Evolutionary conservation across 2,113 vertebrate species (phyloP).

Genomic region (Gyps fulvus): DNA sequence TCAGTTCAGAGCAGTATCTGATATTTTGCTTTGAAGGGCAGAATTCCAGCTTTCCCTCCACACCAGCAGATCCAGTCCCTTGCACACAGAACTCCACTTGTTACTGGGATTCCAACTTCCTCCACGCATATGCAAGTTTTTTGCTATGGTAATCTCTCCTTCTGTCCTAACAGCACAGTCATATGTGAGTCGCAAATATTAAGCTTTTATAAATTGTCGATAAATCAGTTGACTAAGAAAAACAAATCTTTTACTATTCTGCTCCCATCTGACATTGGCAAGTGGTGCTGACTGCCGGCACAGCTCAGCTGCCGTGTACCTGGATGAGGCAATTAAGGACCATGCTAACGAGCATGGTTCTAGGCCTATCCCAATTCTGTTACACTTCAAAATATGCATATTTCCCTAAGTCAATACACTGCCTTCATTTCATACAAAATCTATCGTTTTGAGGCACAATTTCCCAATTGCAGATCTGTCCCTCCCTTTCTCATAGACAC

Average conservation of each 20-base stretch:
- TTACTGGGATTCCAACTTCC: not conserved
- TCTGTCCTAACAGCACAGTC: not conserved
- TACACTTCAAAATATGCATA: accelerated
- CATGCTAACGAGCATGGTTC: accelerated
- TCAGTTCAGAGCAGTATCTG: not conserved
- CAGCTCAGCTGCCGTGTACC: not conserved
- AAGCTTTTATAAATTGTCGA: not conserved
- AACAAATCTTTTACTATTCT: not conserved
- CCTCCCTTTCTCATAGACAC: not conserved
- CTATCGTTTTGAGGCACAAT: not conserved
- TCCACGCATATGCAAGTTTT: accelerated
- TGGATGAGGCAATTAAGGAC: not conserved
- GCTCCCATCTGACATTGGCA: accelerated
- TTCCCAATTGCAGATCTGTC: not conserved
- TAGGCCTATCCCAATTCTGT: not conserved
- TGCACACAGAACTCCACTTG: not conserved
- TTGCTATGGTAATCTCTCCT: not conserved
- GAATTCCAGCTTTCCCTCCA: not conserved
- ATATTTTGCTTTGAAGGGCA: not conserved
- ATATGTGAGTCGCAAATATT: accelerated
- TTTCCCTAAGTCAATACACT: not conserved
- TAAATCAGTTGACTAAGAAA: not conserved
- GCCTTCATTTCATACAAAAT: not conserved
- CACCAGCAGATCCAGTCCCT: not conserved
- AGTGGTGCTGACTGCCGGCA: not conserved